Evolutionary conservation across 35 echinoderm and acorn worm genomes (phyloP).

Genomic region (Lytechinus variegatus): DNA sequence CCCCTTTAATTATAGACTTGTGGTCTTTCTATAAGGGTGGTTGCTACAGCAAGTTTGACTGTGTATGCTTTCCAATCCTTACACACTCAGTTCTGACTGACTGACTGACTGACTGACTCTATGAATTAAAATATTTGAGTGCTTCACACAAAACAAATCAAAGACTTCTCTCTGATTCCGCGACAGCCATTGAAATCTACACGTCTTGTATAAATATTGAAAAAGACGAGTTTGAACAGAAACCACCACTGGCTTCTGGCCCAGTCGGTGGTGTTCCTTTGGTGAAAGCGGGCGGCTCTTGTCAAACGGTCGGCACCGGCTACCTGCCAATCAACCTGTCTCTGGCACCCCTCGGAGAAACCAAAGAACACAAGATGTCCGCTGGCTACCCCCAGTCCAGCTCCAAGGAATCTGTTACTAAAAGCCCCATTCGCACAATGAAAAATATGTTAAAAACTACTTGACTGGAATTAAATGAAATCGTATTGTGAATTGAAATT

Average conservation of each 20-base stretch:
- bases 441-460: neutral
- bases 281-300: neutral
- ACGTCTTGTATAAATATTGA: constrained; percentile 13
- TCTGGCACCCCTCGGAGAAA: neutral
- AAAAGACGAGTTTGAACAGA: neutral
- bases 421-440: neutral
- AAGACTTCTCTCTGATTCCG: neutral
- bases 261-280: neutral
- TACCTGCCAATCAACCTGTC: neutral
- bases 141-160: neutral
- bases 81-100: no score
- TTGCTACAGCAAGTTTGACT: no score
- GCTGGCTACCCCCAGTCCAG: neutral
- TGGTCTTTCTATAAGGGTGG: no score
- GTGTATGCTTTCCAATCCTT: no score
- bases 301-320: neutral
- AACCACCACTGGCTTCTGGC: neutral
- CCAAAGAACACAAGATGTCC: neutral
- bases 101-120: neutral
- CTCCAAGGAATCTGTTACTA: neutral
- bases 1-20: no score
- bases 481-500: no score
- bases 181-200: neutral
- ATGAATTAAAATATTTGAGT: neutral
- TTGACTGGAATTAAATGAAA: neutral